Evolutionary conservation across 2,113 vertebrate species (phyloP), one percentile per base, ranked within the genome.

Genomic region (Desmodus rotundus): DNA sequence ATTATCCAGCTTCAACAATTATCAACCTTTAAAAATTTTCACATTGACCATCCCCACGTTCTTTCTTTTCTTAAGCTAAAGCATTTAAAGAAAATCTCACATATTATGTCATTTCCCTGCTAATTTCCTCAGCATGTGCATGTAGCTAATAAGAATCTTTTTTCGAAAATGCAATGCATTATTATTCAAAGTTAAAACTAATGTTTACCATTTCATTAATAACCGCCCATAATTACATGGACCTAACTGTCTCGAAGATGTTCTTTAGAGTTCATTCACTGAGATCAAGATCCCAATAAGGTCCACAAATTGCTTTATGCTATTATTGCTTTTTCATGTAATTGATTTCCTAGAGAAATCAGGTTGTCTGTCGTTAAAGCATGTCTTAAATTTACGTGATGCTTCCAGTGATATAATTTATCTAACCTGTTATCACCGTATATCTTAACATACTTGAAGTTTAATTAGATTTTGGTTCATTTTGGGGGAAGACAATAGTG

Each of bases 381-480:
- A 28, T 91, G 73, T 65, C 67, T 67, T 81, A 70, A 96, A 93
- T 85, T 91, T 85, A 52, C 41, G 94, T 88, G 54, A 81, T 96
- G 43, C 17, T 91, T 96, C 24, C n/a, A 89, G 24, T 74, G 65
- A 77, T 94, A 67, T 3, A 38, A 82, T 85, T 95, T 85, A 91
- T 96, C 77, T 82, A 84, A 56, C 33, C 38, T 28, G 54, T 33
- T 63, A 47, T 76, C 16, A 93, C 78, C 20, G n/a, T 13, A 13
- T 41, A 50, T 10, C 45, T 15, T 93, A 43, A 28, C 38, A 52
- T 47, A 83, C 43, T 89, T 20, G 50, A 38, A 83, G 38, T 50
- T 82, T 95, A 87, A 93, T 76, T 94, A 95, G 38, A 91, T 86
- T 96, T 93, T 56, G 65, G 33, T 52, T 96, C 10, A 88, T 33